Base-by-base conservation (phyloP, 2,888 invertebrate genomes). In the Stenodema calcarata region DNA sequence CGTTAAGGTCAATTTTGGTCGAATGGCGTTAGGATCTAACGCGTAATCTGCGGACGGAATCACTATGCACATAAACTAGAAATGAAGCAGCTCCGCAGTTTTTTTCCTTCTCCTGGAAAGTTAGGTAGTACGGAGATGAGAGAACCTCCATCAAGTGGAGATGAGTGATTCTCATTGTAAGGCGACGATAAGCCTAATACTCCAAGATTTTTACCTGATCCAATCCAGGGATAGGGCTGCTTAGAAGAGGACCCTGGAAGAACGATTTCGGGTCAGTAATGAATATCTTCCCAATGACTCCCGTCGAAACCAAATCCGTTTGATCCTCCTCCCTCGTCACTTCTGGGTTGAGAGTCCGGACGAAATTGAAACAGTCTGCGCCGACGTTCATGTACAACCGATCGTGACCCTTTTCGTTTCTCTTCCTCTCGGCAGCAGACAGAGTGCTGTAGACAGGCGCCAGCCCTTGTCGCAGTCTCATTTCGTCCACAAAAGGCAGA, bases 401-500 rank as follows among this genome's bases (percentile, higher is more conserved):
- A 91, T 98, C 98, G 90, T 96, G 94, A 0, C 99, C 99, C 88
- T 95, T 93, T 85, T 95, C 92, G 92, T 99, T 99, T 84, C 99
- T 94, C 88, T 93, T 93, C 82, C 28, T 95, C 50, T 88, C 88
- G n/a, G 95, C 97, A 12, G 94, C 93, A 0, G 97, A 95, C 50
- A 99, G 92, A 86, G 94, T 92, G 0, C 93, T 92, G 90, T 99
- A 98, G 89, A 95, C 96, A 0, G 95, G 94, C 89, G 94, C 93
- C 50, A 99, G 91, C 0, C 98, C 97, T 90, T 94, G 94, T 90
- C 96, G 96, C 84, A 99, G 93, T 87, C 99, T 92, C 87, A 93
- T 93, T 92, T 99, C 99, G 89, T 99, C 99, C 0, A 99, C 99
- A 92, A 99, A 99, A 7, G 99, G 99, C 88, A 99, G 92, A 62